These are phyloP conservation scores for Myanophis thanlyinensis DNA, from an alignment of 2,113 vertebrate species.

Conservation along the genomic window DNA sequence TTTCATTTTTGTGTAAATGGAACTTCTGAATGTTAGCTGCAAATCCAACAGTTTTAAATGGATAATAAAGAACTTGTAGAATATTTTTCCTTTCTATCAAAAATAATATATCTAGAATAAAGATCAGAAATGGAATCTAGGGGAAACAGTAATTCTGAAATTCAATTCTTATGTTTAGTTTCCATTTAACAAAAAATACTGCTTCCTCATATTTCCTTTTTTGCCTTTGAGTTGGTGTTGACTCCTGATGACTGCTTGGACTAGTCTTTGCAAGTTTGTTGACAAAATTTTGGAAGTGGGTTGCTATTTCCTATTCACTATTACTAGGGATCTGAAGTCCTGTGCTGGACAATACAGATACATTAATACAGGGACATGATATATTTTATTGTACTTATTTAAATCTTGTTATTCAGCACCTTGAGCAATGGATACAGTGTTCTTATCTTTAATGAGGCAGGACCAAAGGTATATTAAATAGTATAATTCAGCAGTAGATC, in stretches of 20 bases:
- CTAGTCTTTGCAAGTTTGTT: not conserved
- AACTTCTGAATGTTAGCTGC: slow-evolving; percentile 4
- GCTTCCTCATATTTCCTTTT: not conserved
- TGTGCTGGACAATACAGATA: not conserved
- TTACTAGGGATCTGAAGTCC: not conserved
- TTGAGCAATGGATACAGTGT: not conserved
- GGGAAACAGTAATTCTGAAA: not conserved
- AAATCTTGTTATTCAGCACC: not conserved
- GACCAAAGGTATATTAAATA: not conserved
- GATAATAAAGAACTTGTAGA: not conserved
- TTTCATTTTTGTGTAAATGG: not conserved
- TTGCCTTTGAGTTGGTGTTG: not conserved
- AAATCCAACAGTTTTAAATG: not conserved
- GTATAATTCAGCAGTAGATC: not conserved
- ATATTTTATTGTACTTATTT: not conserved
- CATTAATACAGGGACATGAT: not conserved
- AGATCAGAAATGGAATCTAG: not conserved
- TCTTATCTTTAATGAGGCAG: not conserved
- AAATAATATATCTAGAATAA: not conserved
- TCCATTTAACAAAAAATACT: not conserved
- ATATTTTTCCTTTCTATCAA: not conserved
- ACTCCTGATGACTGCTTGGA: not conserved
- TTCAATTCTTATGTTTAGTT: not conserved
- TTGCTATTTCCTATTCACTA: not conserved
- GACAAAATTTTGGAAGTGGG: not conserved